Evolutionary conservation across 2,888 invertebrate genomes (phyloP), one percentile per base, ranked within the genome.

Genomic region (Ischnura elegans): DNA sequence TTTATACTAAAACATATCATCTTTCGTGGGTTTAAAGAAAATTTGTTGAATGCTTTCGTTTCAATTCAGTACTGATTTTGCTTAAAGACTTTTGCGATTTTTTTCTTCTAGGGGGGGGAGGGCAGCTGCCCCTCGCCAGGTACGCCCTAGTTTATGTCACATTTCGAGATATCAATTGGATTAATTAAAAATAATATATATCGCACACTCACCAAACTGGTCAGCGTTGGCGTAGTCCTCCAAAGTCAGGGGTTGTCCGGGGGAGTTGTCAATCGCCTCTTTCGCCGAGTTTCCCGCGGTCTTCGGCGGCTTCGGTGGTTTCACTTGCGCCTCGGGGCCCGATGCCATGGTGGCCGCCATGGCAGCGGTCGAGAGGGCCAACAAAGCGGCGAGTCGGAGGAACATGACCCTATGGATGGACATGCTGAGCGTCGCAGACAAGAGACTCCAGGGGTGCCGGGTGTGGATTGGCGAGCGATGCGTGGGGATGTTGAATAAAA

Each of bases 221-320:
- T 90, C 90, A 1, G 55, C 90, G 61, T 90, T 90, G 10, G 42
- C 61, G 43, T 43, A 90, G 61, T 90, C 90, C 25, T 90, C 90
- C 43, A 8, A 13, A n/a, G 90, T 90, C 0, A 90, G n/a, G 10
- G 90, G 90, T n/a, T 90, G 90, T 90, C 90, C 90, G 43, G 90
- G 90, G 3, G 90, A 90, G 43, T 90, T 90, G 90, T 90, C 90
- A 5, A 90, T 42, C 5, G 55, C 90, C 61, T 90, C 66, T 13
- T 55, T 90, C 25, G 25, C 36, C 55, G 19, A n/a, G 55, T 21
- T 61, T 21, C 25, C 61, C 16, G 61, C 19, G 6, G 61, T 61
- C 61, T 25, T 21, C 61, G 61, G 61, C 25, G 61, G 61, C 13
- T 76, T 76, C 36, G 76, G 76, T 13, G 76, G 29, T 10, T 13